phyloP scores from a whole-genome alignment of 2,113 vertebrate species.

The Turdus rufiventris region DNA sequence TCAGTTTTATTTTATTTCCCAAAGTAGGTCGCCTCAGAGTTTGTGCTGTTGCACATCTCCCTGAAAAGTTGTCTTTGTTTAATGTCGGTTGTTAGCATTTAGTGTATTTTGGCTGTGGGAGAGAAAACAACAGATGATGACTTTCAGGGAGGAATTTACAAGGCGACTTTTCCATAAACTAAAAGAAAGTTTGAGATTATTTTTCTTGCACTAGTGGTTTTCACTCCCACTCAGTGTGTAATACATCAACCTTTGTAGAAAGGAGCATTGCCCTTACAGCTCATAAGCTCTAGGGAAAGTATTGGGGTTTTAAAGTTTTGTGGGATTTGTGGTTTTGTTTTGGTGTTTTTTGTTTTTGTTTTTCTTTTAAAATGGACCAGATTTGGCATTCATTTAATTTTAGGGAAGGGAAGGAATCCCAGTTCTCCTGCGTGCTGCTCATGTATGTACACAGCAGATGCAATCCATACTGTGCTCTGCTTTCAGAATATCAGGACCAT shows the following conservation, averaged over 20 bases:
- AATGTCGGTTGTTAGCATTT: background rate
- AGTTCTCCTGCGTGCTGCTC: background rate
- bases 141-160: background rate
- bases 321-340: background rate
- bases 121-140: background rate
- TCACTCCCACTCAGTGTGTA: background rate
- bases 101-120: background rate
- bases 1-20: background rate
- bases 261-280: background rate
- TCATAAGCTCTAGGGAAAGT: background rate
- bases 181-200: background rate
- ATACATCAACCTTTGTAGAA: background rate
- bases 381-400: background rate
- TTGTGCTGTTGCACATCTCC: background rate
- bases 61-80: background rate
- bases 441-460: background rate
- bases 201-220: background rate
- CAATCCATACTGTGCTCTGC: background rate
- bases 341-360: background rate
- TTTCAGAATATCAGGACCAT: background rate
- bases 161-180: background rate
- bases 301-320: rapidly evolving
- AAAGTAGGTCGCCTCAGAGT: background rate
- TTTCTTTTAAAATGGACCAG: background rate
- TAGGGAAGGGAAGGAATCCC: background rate